Evolutionary conservation across 1,140 invertebrate species (phyloP).

Genomic region (Agrilus planipennis): DNA sequence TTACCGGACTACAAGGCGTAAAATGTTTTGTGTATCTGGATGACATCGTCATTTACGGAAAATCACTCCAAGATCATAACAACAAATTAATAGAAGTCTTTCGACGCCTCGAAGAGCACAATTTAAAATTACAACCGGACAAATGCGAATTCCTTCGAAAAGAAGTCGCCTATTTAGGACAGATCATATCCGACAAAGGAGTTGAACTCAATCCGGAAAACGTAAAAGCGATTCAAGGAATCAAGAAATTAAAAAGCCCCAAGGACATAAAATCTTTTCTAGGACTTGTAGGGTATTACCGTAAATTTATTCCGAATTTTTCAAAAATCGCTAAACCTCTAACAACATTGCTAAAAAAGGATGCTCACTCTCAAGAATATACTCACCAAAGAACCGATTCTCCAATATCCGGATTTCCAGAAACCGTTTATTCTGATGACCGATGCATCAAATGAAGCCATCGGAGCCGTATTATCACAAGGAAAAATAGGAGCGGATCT

Average conservation of each 20-base stretch:
- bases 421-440: slow-evolving; percentile 27
- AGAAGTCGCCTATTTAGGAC: slow-evolving; percentile 28
- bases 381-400: slow-evolving; percentile 7
- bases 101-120: slow-evolving; percentile 16
- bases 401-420: slow-evolving; percentile 25
- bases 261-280: slow-evolving; percentile 3
- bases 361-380: no score
- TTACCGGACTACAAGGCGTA: neutral
- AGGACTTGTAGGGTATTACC: slow-evolving; percentile 10
- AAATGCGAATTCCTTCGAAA: slow-evolving; percentile 31
- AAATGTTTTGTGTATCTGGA: slow-evolving; percentile 1
- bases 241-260: slow-evolving; percentile 8
- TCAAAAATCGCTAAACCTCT: slow-evolving; percentile 5
- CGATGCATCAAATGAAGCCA: slow-evolving; percentile 30
- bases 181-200: slow-evolving; percentile 24
- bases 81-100: slow-evolving; percentile 15
- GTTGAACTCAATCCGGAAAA: slow-evolving; percentile 28
- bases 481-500: slow-evolving; percentile 12
- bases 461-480: slow-evolving; percentile 33
- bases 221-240: slow-evolving; percentile 12
- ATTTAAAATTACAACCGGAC: slow-evolving; percentile 28
- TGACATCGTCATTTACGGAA: neutral
- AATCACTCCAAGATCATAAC: slow-evolving; percentile 2
- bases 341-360: slow-evolving; percentile 10
- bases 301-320: slow-evolving; percentile 9